These are phyloP conservation scores for Stenopsyche tienmushanensis DNA, from an alignment of 1,140 invertebrate genomes.

Conservation along the genomic window DNA sequence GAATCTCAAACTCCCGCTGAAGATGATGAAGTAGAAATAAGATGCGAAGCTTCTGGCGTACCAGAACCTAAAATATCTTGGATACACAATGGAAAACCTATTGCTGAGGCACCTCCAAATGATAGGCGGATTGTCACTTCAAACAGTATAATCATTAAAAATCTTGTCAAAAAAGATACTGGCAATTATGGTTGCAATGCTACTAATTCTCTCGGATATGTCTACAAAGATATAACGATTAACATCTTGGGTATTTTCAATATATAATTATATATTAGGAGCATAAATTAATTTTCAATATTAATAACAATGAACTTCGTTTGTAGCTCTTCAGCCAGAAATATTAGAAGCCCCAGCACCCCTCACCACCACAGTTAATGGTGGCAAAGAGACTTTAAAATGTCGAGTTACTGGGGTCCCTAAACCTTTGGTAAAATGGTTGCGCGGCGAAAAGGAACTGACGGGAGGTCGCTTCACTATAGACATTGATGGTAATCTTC, in stretches of 20 bases:
- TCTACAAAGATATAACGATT: constrained; percentile 96
- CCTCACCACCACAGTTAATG: constrained; percentile 77
- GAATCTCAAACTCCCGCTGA: constrained; percentile 86
- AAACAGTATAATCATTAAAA: constrained; percentile 80
- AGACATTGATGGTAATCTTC: constrained; percentile 76
- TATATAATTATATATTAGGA: too few species aligned
- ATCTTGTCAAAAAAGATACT: constrained; percentile 86
- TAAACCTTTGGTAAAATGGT: constrained; percentile 92
- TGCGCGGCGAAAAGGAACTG: constrained; percentile 75
- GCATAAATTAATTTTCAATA: too few species aligned
- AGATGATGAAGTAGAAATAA: constrained; percentile 84
- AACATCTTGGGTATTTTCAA: constrained; percentile 86
- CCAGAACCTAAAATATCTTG: constrained; percentile 91
- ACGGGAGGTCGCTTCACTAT: constrained; percentile 81
- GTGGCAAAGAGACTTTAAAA: constrained; percentile 76
- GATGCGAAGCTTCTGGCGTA: constrained; percentile 83
- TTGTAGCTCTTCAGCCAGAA: constrained; percentile 81
- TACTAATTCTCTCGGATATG: constrained; percentile 95
- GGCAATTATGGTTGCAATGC: constrained; percentile 99
- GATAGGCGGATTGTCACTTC: constrained; percentile 64
- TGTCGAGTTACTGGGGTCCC: constrained; percentile 96
- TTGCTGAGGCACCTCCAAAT: constrained; percentile 75
- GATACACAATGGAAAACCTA: constrained; percentile 94
- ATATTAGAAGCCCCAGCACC: constrained; percentile 82
- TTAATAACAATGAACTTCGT: too few species aligned